Evolutionary conservation across 2,888 invertebrate species (phyloP), one percentile per base, ranked within the genome.

Genomic region (Orthonevra nobilis): DNA sequence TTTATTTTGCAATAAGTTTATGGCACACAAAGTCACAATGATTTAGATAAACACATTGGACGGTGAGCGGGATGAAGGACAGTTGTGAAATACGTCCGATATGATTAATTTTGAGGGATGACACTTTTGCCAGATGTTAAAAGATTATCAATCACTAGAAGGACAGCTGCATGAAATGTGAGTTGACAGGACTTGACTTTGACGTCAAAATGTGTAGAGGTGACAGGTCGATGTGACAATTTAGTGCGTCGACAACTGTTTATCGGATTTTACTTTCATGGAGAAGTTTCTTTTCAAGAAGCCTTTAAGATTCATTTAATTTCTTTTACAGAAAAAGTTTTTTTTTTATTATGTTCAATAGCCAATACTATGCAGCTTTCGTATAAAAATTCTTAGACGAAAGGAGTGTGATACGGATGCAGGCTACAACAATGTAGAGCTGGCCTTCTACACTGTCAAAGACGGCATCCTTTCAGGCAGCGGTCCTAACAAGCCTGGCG

Each of bases 231-330:
- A 20, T 32, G 34, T 19, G 26, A 40, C 20, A 26, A 52, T 69
- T 20, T 15, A n/a, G 36, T 30, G 36, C 46, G 56, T 46, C 15
- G 54, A 40, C 50, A 52, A 42, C 50, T 28, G 60, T 69, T 42
- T 52, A 69, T 69, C 60, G n/a, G n/a, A 69, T 42, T 60, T 60
- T 42, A 69, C 23, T 23, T n/a, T n/a, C n/a, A n/a, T n/a, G n/a
- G n/a, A n/a, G n/a, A n/a, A n/a, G n/a, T n/a, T n/a, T n/a, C n/a
- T n/a, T n/a, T n/a, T n/a, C n/a, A n/a, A n/a, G n/a, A n/a, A n/a
- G n/a, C n/a, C n/a, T n/a, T n/a, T n/a, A n/a, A n/a, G n/a, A n/a
- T n/a, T n/a, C n/a, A n/a, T n/a, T n/a, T n/a, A n/a, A n/a, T n/a
- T n/a, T n/a, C n/a, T n/a, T n/a, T n/a, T n/a, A n/a, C n/a, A n/a